Conservation (phyloP, 2,797 vertebrate genomes). For the Pachyuromys duprasi region DNA sequence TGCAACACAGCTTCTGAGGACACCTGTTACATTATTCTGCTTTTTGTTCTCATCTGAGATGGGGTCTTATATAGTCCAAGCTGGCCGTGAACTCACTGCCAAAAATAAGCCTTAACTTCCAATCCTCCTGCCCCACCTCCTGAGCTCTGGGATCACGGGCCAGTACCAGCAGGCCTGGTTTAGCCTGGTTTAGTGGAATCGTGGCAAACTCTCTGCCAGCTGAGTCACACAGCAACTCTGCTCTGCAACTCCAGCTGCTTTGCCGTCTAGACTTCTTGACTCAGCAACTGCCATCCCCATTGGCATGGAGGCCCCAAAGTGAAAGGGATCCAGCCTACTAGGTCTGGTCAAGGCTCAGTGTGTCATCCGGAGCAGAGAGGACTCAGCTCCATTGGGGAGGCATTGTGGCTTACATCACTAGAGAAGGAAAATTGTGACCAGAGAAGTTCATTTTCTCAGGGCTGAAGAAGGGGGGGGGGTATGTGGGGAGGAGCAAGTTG, state of each 20-base stretch:
- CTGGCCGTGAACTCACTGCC: neutral
- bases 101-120: neutral
- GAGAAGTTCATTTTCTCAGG: constrained; percentile 45
- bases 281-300: neutral
- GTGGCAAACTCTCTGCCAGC: neutral
- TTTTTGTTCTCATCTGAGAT: neutral
- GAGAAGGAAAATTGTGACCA: neutral
- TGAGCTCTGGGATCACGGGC: neutral
- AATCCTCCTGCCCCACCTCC: neutral
- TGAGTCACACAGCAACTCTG: neutral
- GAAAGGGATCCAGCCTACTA: neutral
- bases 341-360: neutral
- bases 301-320: neutral
- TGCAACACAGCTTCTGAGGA: neutral
- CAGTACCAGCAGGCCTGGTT: neutral
- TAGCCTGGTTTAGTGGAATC: neutral
- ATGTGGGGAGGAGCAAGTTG: too few relatives aligned
- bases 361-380: neutral
- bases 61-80: neutral
- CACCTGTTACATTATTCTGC: neutral
- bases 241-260: neutral
- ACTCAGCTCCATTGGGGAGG: neutral
- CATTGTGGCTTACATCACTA: neutral
- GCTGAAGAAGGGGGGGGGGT: neutral
- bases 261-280: neutral